These are phyloP conservation scores for Polyodon spathula DNA, from an alignment of 2,113 vertebrate species.

Conservation along the genomic window DNA sequence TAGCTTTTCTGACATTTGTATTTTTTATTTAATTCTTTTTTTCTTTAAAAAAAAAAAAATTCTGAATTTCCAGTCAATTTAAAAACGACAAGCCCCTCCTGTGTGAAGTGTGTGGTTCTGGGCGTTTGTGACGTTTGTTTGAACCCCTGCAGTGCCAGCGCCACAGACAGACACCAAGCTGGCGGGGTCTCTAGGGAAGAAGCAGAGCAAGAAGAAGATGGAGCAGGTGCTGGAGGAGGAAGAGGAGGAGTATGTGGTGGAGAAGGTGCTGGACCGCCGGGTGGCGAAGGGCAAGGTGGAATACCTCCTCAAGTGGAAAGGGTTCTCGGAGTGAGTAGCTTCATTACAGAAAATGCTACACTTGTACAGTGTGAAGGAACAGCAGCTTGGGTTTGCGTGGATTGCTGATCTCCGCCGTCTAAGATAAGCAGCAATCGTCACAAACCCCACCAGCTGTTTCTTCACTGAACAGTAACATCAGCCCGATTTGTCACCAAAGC, in stretches of 20 bases:
- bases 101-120: background rate
- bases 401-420: too few relatives aligned
- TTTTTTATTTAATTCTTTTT: too few relatives aligned
- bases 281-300: slow-evolving; percentile 92
- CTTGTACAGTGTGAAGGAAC: too few relatives aligned
- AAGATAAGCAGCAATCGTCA: too few relatives aligned
- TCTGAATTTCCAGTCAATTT: too few relatives aligned
- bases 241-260: slow-evolving; percentile 93
- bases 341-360: background rate
- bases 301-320: slow-evolving; percentile 96
- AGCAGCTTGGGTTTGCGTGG: too few relatives aligned
- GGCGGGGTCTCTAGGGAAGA: slow-evolving; percentile 73
- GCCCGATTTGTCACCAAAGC: too few relatives aligned
- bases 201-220: slow-evolving; percentile 90
- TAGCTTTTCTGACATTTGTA: too few relatives aligned
- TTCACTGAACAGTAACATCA: too few relatives aligned
- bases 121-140: background rate
- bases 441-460: too few relatives aligned
- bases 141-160: slow-evolving; percentile 11
- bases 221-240: slow-evolving; percentile 89
- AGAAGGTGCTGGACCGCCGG: slow-evolving; percentile 86
- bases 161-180: slow-evolving; percentile 57
- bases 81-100: too few relatives aligned
- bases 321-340: slow-evolving; percentile 83
- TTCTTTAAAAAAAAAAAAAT: too few relatives aligned